phyloP scores from a whole-genome alignment of 2,113 vertebrate species.

The Dicentrarchus labrax region DNA sequence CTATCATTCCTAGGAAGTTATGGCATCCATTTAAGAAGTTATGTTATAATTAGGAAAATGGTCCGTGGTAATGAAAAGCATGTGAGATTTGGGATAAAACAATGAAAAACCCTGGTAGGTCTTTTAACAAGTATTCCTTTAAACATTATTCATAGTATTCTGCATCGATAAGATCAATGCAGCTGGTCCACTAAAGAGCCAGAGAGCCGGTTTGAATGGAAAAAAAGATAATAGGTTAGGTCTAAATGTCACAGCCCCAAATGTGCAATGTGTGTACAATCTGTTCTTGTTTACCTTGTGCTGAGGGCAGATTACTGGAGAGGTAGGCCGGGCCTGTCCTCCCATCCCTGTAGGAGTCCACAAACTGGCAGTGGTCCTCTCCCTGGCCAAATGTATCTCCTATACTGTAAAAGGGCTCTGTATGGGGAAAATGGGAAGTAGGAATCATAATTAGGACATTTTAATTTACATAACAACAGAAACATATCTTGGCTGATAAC shows the following conservation, averaged over 20 bases:
- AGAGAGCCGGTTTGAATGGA: not conserved
- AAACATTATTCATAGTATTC: slow-evolving; percentile 27
- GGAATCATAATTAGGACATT: not conserved
- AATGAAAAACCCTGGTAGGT: slow-evolving; percentile 5
- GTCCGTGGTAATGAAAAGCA: slow-evolving; percentile 37
- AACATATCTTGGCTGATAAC: too few species aligned
- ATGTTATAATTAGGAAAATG: slow-evolving; percentile 12
- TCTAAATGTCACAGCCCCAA: not conserved
- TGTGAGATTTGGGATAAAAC: slow-evolving; percentile 13
- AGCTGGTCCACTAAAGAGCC: slow-evolving; percentile 28
- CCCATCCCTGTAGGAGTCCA: slow-evolving; percentile 96
- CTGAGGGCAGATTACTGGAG: slow-evolving; percentile 87
- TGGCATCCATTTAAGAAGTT: slow-evolving; percentile 14
- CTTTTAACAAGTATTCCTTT: slow-evolving; percentile 2
- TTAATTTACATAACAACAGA: not conserved
- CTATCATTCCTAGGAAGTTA: slow-evolving; percentile 10
- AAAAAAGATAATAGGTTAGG: slow-evolving; percentile 13
- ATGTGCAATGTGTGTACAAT: slow-evolving; percentile 2
- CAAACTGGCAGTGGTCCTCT: slow-evolving; percentile 99
- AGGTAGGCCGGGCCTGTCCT: slow-evolving; percentile 92
- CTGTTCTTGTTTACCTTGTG: slow-evolving; percentile 88
- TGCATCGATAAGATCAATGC: slow-evolving; percentile 34
- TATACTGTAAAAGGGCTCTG: slow-evolving; percentile 96
- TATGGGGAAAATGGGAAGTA: not conserved
- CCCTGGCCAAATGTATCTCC: slow-evolving; percentile 95